phyloP scores from a whole-genome alignment of 2,888 invertebrate species.

The Muscina levida region DNA sequence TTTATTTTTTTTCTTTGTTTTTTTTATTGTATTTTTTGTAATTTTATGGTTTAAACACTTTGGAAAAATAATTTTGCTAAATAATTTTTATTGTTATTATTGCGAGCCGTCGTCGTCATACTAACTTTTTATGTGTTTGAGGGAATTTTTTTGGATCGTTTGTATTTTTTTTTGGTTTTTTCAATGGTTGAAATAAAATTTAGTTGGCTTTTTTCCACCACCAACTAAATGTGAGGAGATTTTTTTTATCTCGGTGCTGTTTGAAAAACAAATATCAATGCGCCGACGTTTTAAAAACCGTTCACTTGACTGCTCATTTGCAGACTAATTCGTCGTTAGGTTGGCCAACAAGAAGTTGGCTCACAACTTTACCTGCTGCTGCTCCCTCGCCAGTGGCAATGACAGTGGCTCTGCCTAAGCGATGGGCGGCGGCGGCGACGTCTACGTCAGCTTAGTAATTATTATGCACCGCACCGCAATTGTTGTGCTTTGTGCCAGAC shows the following conservation, averaged over 20 bases:
- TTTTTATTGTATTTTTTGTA: constrained; percentile 12
- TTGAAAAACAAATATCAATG: constrained; percentile 40
- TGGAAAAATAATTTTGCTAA: too few relatives aligned
- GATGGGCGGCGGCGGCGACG: constrained; percentile 23
- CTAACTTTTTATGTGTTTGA: too few relatives aligned
- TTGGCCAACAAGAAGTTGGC: constrained; percentile 76
- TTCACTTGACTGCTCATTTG: constrained; percentile 79
- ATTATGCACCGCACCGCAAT: constrained; percentile 25
- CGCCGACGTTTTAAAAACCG: constrained; percentile 68
- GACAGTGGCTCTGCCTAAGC: background rate
- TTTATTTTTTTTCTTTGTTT: too few relatives aligned
- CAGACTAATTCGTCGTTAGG: constrained; percentile 77
- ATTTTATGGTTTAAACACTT: background rate
- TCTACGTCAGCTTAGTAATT: constrained; percentile 8
- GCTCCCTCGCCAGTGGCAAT: background rate
- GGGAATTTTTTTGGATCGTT: too few relatives aligned
- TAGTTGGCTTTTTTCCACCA: constrained; percentile 59
- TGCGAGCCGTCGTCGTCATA: too few relatives aligned
- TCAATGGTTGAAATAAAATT: constrained; percentile 12
- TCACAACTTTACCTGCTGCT: constrained; percentile 43
- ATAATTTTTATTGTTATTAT: too few relatives aligned
- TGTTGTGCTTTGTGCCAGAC: background rate
- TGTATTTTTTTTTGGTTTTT: constrained; percentile 30
- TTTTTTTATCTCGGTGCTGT: too few relatives aligned
- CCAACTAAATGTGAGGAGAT: constrained; percentile 52